phyloP scores from a whole-genome alignment of 2,888 invertebrate species.

The Agonum fuliginosum region DNA sequence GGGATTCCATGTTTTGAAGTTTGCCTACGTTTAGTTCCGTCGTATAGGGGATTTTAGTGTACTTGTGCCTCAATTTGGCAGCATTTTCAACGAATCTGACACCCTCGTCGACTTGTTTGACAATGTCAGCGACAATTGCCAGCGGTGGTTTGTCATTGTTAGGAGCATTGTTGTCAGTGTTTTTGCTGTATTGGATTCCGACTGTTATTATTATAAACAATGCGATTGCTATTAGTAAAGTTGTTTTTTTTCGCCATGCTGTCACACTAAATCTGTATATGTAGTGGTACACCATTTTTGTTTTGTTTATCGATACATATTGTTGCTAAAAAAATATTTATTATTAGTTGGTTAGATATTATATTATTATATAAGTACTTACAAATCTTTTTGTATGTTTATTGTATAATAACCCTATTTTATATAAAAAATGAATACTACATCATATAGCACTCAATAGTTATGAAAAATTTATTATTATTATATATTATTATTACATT shows the following conservation, averaged over 20 bases:
- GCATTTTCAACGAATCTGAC: conserved; percentile 67
- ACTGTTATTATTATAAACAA: conserved; percentile 71
- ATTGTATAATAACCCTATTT: no score
- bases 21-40: conserved; percentile 62
- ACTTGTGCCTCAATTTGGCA: conserved; percentile 59
- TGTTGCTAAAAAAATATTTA: not conserved
- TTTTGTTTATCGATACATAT: not conserved
- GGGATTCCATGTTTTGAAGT: conserved; percentile 70
- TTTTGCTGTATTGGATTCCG: conserved; percentile 72
- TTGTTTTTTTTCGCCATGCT: conserved; percentile 74
- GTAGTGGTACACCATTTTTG: conserved; percentile 67
- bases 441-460: no score
- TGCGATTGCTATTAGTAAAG: conserved; percentile 70
- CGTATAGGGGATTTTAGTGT: conserved; percentile 55
- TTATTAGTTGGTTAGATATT: no score
- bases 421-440: no score
- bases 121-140: conserved; percentile 64
- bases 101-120: conserved; percentile 64
- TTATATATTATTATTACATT: no score
- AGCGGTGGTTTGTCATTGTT: conserved; percentile 64
- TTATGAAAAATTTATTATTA: no score
- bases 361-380: no score
- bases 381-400: no score
- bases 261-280: conserved; percentile 72
- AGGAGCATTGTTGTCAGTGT: conserved; percentile 61